Conservation (phyloP, 2,888 invertebrate species). For the Morpho achilles region DNA sequence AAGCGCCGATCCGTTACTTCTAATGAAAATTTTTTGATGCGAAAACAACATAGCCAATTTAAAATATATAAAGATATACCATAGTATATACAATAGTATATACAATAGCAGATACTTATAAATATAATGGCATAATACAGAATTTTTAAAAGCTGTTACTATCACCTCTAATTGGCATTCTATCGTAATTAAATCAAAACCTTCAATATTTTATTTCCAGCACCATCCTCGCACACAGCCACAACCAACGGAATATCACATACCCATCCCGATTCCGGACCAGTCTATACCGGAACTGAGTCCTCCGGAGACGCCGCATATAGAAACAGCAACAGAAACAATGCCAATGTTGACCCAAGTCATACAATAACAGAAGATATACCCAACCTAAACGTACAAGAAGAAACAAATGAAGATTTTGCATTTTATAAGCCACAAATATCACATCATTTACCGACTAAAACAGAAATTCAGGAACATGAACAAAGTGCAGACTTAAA, state of each 20-base stretch:
- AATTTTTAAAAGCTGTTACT: too few species aligned
- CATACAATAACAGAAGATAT: slow-evolving; percentile 42
- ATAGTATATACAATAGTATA: too few species aligned
- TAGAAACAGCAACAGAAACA: slow-evolving; percentile 40
- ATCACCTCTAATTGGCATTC: too few species aligned
- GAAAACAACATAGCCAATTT: too few species aligned
- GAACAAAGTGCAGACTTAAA: too few species aligned
- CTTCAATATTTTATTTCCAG: slow-evolving; percentile 39
- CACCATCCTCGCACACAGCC: slow-evolving; percentile 69
- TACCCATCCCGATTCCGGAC: slow-evolving; percentile 57
- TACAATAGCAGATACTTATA: too few species aligned
- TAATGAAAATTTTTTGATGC: too few species aligned
- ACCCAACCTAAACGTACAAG: slow-evolving; percentile 36
- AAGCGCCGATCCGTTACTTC: too few species aligned
- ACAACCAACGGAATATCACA: slow-evolving; percentile 53
- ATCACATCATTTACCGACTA: slow-evolving; percentile 1
- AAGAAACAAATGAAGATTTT: slow-evolving; percentile 7
- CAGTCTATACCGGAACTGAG: slow-evolving; percentile 63
- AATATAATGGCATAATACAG: too few species aligned
- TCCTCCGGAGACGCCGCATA: slow-evolving; percentile 59
- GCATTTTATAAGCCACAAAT: slow-evolving; percentile 6
- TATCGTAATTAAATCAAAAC: neutral
- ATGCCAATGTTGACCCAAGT: slow-evolving; percentile 38
- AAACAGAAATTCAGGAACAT: too few species aligned
- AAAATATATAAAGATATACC: too few species aligned